Base-by-base conservation (phyloP, 2,797 vertebrate species). In the Sebastes cheni region DNA sequence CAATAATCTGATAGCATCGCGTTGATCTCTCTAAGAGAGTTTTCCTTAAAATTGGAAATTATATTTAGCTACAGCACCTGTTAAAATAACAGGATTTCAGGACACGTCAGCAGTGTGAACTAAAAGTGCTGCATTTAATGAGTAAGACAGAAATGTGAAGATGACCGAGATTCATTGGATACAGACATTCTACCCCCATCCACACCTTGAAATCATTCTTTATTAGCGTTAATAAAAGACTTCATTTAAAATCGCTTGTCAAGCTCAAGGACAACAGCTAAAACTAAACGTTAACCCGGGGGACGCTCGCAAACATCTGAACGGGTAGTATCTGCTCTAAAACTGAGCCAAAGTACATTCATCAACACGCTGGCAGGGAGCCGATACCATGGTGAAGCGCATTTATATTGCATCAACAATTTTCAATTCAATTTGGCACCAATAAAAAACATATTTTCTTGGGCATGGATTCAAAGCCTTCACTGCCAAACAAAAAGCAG, bases 381-480 rank as follows among this genome's bases (percentile, higher is more conserved):
- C 89, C 87, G 5, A 65, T 36, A 36, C 75, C 27, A 13, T 68
- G 71, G 56, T 65, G 72, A 88, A 81, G 83, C 82, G 52, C 83
- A 87, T 91, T 90, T 88, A 92, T 90, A 88, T 89, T 89, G 78
- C 90, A 93, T 91, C 88, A 89, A 91, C 88, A 90, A 86, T 84
- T 91, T 93, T 91, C 82, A 90, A 87, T 92, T 93, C 85, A 91
- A 93, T 92, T 90, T 91, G 89, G 86, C 90, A 73, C 73, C 73
- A 83, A 91, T 91, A 89, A 91, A 91, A 90, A 91, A 89, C 78
- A 91, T 82, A 91, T 91, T 90, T 94, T 89, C 82, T 86, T 89
- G 80, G 91, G 89, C 90, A 87, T 5, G 50, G 69, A 85, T 88
- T 88, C 86, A 91, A 88, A 86, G 69, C 34, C 61, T 54, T 76